These are phyloP conservation scores for Brassicogethes aeneus DNA, from an alignment of 2,888 invertebrate genomes.

Conservation along the genomic window DNA sequence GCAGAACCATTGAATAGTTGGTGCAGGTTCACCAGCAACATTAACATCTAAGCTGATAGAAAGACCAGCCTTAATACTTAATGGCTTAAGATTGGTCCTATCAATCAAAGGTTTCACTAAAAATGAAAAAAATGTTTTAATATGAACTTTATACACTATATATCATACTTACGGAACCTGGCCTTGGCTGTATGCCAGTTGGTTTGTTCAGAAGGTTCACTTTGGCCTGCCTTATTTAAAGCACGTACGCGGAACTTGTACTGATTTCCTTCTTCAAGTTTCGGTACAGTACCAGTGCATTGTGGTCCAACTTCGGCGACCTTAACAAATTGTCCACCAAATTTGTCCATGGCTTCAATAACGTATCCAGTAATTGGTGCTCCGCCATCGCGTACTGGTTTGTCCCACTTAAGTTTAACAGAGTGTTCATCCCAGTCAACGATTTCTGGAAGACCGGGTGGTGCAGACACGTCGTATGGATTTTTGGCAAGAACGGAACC, in stretches of 20 bases:
- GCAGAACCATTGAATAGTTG: conserved; percentile 83
- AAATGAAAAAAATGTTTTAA: conserved; percentile 22
- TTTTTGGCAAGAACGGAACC: conserved; percentile 89
- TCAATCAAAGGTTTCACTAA: conserved; percentile 92
- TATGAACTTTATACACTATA: neutral
- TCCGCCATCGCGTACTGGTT: conserved; percentile 81
- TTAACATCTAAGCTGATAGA: conserved; percentile 81
- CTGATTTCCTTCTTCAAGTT: conserved; percentile 87
- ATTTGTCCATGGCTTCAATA: conserved; percentile 87
- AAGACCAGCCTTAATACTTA: conserved; percentile 81
- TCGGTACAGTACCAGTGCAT: conserved; percentile 80
- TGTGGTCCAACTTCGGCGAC: conserved; percentile 78
- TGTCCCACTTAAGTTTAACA: conserved; percentile 85
- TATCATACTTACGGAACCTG: conserved; percentile 65
- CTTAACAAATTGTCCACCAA: conserved; percentile 75
- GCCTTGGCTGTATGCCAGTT: conserved; percentile 87
- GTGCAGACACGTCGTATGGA: conserved; percentile 84
- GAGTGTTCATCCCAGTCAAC: conserved; percentile 87
- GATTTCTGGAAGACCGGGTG: conserved; percentile 85
- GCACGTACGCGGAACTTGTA: conserved; percentile 94
- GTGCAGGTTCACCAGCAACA: conserved; percentile 88
- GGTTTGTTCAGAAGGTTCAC: conserved; percentile 85
- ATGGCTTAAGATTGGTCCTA: conserved; percentile 75
- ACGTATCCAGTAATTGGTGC: conserved; percentile 91
- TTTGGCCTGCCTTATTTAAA: conserved; percentile 89